These are phyloP conservation scores for Montipora foliosa DNA, from an alignment of 64 coral and sea anemone species.

Conservation along the genomic window DNA sequence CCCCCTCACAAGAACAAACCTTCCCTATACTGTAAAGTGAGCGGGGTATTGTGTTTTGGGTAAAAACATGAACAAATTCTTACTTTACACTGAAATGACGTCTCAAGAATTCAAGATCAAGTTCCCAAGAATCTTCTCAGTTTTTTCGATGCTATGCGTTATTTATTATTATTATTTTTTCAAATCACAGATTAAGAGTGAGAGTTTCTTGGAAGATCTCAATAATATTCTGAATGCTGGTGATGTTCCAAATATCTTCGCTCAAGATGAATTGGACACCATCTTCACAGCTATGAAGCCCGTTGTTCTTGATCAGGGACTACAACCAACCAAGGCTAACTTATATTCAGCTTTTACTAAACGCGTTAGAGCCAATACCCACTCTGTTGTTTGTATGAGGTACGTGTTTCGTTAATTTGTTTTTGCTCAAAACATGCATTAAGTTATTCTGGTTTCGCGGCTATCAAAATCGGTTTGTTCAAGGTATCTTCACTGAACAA, in stretches of 20 bases:
- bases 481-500: no score
- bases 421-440: neutral
- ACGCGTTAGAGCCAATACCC: slow-evolving; percentile 93
- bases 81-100: no score
- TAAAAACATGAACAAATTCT: no score
- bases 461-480: neutral
- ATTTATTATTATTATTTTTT: neutral
- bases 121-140: no score
- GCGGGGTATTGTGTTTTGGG: no score
- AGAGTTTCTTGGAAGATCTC: slow-evolving; percentile 94
- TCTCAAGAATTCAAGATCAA: no score
- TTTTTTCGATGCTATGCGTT: neutral
- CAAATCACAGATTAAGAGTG: slow-evolving; percentile 85
- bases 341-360: slow-evolving; percentile 98
- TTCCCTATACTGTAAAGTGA: no score
- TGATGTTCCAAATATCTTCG: slow-evolving; percentile 97
- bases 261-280: slow-evolving; percentile 89
- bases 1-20: no score
- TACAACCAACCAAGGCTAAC: slow-evolving; percentile 96
- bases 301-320: slow-evolving; percentile 85
- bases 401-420: slow-evolving; percentile 7
- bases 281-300: slow-evolving; percentile 98
- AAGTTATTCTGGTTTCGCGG: neutral
- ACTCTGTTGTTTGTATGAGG: slow-evolving; percentile 98
- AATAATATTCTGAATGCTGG: slow-evolving; percentile 99